These are phyloP conservation scores for Octomys mimax DNA, from an alignment of 2,797 vertebrate species.

Conservation along the genomic window DNA sequence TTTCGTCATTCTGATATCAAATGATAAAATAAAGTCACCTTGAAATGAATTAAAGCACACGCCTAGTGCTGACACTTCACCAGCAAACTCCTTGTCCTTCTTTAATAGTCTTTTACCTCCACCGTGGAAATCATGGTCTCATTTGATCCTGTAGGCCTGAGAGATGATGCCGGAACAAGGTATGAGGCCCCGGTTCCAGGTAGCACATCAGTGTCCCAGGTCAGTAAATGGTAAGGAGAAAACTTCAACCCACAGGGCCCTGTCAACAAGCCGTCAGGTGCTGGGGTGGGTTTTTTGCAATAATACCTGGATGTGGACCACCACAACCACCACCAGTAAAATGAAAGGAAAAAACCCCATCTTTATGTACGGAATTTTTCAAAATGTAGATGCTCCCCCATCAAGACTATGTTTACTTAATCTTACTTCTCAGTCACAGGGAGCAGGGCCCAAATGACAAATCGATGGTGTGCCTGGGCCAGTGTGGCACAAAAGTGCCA, in stretches of 20 bases:
- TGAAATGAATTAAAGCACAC: constrained; percentile 25
- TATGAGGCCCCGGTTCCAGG: background rate
- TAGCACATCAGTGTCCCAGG: background rate
- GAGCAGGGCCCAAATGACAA: background rate
- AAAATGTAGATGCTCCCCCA: background rate
- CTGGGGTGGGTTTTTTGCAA: background rate
- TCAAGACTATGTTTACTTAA: background rate
- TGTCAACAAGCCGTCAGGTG: background rate
- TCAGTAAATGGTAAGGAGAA: background rate
- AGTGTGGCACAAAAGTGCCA: accelerated
- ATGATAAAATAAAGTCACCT: constrained; percentile 60
- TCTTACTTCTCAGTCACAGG: background rate
- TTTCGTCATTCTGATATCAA: constrained; percentile 64
- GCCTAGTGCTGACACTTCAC: constrained; percentile 16
- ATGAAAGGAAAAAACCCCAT: background rate
- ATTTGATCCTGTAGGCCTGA: background rate
- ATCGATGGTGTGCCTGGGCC: background rate
- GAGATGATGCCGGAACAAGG: background rate
- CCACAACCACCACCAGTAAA: background rate
- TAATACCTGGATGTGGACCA: background rate
- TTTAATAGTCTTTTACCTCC: background rate
- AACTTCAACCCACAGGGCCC: background rate
- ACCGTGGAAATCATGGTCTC: background rate
- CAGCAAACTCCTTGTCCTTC: background rate
- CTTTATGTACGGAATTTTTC: background rate